Base-by-base conservation (phyloP, 2,797 vertebrate genomes). In the Darevskia mixta region DNA sequence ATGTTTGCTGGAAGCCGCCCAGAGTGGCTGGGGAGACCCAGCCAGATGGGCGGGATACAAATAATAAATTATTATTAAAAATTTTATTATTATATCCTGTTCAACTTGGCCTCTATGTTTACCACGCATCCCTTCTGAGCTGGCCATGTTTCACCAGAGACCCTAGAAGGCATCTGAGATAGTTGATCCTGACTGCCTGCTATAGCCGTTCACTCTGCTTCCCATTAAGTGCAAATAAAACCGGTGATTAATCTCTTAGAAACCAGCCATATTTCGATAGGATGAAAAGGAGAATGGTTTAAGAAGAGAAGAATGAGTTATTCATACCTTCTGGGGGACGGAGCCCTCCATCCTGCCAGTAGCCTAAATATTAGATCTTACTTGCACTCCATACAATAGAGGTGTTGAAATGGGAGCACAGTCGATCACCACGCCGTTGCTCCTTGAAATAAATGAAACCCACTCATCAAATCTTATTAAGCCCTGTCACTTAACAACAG, bases 391-490 rank as follows among this genome's bases (percentile, higher is more conserved):
- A 82, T 58, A 86, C 92, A 87, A 86, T 87, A 90, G 88, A 92
- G 76, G 83, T 91, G 90, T 86, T 94, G 91, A 91, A 83, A 79
- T 55, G 49, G 94, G 86, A 32, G n/a, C 83, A 90, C 61, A 87
- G 86, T 73, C 93, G 82, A 88, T 82, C 43, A 82, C 79, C 8
- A 82, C 45, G 10, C 17, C 23, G 45, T 73, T 45, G 61, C 49
- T 13, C 81, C 20, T 8, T 86, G 82, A 92, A 55, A 41, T 90
- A 90, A 94, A 85, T 73, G 90, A 86, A 95, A 94, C 89, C 87
- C 90, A 91, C 85, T 86, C 91, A 94, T 95, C 94, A 94, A 94
- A 92, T 80, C 91, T 93, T 93, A 95, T 93, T 95, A 95, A 90
- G 0, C 0, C 89, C 84, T 94, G 89, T 92, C 86, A 25, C 84